A percentile compares a stretch with the other conserved stretches of the same genome.
Conservation (phyloP, 2,888 invertebrate genomes). For the Drosophila cracens region DNA sequence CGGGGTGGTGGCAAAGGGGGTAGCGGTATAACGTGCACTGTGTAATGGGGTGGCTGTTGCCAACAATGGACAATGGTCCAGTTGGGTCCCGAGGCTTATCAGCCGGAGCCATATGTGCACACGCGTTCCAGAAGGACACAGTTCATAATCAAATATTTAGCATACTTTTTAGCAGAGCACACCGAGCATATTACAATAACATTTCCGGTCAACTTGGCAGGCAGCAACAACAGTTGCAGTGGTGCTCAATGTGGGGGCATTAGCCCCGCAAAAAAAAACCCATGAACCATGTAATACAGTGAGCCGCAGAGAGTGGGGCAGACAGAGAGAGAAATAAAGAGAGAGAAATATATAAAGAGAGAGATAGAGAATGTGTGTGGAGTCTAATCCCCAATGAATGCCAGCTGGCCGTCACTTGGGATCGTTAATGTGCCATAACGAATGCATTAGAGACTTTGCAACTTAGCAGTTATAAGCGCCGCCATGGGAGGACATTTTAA, state of each 20-base stretch:
- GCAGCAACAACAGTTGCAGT: slow-evolving; percentile 33
- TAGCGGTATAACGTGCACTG: slow-evolving; percentile 1
- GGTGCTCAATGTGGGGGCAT: slow-evolving; percentile 36
- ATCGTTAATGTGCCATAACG: slow-evolving; percentile 78
- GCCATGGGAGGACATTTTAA: slow-evolving; percentile 59
- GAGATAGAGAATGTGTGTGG: background rate
- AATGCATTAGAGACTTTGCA: slow-evolving; percentile 73
- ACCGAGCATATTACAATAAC: slow-evolving; percentile 78
- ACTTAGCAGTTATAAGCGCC: slow-evolving; percentile 46
- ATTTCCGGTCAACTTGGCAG: slow-evolving; percentile 77
- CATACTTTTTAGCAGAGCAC: slow-evolving; percentile 77
- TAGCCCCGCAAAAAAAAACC: slow-evolving; percentile 33
- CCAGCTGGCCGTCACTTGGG: slow-evolving; percentile 64
- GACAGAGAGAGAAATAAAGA: background rate
- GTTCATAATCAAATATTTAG: slow-evolving; percentile 83
- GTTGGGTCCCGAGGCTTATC: slow-evolving; percentile 55
- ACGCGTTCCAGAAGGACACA: slow-evolving; percentile 53
- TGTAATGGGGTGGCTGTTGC: slow-evolving; percentile 16
- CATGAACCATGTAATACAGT: slow-evolving; percentile 72
- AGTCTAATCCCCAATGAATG: slow-evolving; percentile 62
- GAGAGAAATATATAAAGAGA: background rate
- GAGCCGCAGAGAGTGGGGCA: slow-evolving; percentile 34
- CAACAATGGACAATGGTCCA: slow-evolving; percentile 60
- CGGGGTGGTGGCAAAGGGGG: background rate
- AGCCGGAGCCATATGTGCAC: slow-evolving; percentile 49